Conservation (phyloP, 2,888 invertebrate genomes). For the Gnatocerus cornutus region DNA sequence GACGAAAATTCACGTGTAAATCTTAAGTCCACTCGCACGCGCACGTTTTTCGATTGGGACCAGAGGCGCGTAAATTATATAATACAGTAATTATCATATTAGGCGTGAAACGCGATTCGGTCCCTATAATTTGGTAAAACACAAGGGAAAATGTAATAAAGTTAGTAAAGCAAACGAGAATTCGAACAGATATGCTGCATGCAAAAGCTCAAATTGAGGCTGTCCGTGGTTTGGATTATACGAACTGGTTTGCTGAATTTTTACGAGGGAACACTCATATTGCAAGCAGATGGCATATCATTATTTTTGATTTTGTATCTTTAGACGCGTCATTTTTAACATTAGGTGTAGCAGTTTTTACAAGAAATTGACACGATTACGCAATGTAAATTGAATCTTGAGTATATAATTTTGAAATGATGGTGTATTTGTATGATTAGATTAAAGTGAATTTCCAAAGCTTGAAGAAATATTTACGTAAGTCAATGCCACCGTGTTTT, state of each 20-base stretch:
- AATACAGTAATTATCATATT: slow-evolving; percentile 29
- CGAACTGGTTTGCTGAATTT: not conserved
- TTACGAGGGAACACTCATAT: not conserved
- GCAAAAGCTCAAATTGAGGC: slow-evolving; percentile 16
- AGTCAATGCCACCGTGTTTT: too few relatives aligned
- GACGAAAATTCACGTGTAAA: too few relatives aligned
- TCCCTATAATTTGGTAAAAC: slow-evolving; percentile 22
- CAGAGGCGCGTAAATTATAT: not conserved
- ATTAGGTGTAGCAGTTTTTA: too few relatives aligned
- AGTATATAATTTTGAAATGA: too few relatives aligned
- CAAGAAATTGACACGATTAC: too few relatives aligned
- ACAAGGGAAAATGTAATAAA: slow-evolving; percentile 24
- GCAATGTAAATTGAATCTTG: too few relatives aligned
- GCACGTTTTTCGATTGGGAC: not conserved
- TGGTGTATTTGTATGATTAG: too few relatives aligned
- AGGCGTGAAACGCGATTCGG: slow-evolving; percentile 24
- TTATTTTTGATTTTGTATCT: not conserved
- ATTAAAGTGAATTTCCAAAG: too few relatives aligned
- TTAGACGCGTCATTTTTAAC: too few relatives aligned
- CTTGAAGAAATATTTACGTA: too few relatives aligned
- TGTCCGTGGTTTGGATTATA: not conserved
- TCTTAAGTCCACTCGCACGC: too few relatives aligned
- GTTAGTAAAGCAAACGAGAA: slow-evolving; percentile 15
- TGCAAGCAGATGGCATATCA: not conserved
- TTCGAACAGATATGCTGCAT: not conserved